A percentile compares a stretch with the other conserved stretches of the same genome.
Conservation (phyloP, 2,113 vertebrate genomes). For the Alligator sinensis region DNA sequence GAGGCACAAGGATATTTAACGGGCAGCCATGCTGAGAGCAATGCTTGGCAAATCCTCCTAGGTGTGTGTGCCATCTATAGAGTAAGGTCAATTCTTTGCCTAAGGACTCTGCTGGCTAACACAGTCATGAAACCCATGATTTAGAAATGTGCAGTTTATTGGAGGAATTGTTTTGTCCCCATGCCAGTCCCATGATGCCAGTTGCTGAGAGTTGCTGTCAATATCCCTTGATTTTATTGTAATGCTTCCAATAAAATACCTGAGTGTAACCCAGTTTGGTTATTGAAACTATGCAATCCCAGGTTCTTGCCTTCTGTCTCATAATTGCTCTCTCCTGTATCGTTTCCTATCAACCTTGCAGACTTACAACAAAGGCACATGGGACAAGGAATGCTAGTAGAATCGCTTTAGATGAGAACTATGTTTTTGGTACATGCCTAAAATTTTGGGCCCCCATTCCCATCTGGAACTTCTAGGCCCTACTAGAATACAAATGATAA, state of each 20-base stretch:
- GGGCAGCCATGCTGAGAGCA: neutral
- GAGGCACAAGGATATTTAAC: neutral
- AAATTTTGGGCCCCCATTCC: neutral
- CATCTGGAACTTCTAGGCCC: neutral
- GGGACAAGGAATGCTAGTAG: neutral
- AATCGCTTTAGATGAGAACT: neutral
- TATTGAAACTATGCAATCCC: neutral
- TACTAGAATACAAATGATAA: neutral
- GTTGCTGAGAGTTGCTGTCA: neutral
- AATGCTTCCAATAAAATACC: neutral
- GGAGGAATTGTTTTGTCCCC: neutral
- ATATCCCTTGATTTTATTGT: neutral
- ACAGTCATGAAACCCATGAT: neutral
- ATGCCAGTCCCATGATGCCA: neutral
- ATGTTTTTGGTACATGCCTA: neutral
- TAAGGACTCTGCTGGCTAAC: neutral
- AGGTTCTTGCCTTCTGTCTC: neutral
- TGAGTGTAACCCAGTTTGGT: rapidly evolving
- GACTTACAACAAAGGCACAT: neutral
- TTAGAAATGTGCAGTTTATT: neutral
- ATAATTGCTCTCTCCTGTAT: neutral
- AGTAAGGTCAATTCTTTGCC: neutral
- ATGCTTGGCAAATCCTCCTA: neutral
- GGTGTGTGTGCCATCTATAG: neutral
- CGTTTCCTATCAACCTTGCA: neutral